These are phyloP conservation scores for Hippocampus guttulatus DNA, from an alignment of 2,113 vertebrate species.

Conservation along the genomic window DNA sequence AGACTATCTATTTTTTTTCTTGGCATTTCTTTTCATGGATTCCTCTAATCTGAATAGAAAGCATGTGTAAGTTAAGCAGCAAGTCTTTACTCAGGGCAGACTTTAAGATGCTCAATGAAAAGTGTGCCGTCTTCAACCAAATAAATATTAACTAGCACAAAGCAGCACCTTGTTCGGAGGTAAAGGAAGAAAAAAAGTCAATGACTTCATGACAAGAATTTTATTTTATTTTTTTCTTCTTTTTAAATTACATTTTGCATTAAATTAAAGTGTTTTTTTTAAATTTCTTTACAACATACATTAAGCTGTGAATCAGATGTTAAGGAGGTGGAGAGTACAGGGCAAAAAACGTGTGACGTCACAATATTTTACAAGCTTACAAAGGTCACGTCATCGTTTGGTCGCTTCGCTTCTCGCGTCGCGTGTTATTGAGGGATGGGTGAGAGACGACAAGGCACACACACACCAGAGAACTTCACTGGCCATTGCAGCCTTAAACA, in stretches of 20 bases:
- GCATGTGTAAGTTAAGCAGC: no score
- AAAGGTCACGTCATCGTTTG: slow-evolving; percentile 69
- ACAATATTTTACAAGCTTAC: slow-evolving; percentile 95
- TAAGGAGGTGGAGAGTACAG: slow-evolving; percentile 82
- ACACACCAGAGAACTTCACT: slow-evolving; percentile 63
- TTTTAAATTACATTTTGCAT: slow-evolving; percentile 75
- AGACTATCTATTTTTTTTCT: neutral
- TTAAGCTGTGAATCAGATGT: slow-evolving; percentile 91
- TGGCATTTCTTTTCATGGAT: neutral
- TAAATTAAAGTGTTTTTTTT: slow-evolving; percentile 86
- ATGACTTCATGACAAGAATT: slow-evolving; percentile 70
- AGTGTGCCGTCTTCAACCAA: neutral
- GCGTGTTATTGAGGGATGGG: slow-evolving; percentile 82
- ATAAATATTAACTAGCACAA: neutral
- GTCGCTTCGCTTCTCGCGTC: slow-evolving; percentile 61
- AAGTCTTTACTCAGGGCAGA: neutral
- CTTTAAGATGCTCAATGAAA: neutral
- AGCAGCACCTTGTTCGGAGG: slow-evolving; percentile 1
- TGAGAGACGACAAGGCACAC: slow-evolving; percentile 82
- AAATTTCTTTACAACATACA: slow-evolving; percentile 85
- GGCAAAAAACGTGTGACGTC: slow-evolving; percentile 87
- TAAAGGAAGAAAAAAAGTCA: slow-evolving; percentile 16
- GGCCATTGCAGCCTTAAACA: slow-evolving; percentile 62
- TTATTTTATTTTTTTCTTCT: slow-evolving; percentile 84
- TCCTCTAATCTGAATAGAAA: neutral